Evolutionary conservation across 92 coral and sea anemone species (phyloP), one percentile per base, ranked within the genome.

Genomic region (Palythoa heliodiscus): DNA sequence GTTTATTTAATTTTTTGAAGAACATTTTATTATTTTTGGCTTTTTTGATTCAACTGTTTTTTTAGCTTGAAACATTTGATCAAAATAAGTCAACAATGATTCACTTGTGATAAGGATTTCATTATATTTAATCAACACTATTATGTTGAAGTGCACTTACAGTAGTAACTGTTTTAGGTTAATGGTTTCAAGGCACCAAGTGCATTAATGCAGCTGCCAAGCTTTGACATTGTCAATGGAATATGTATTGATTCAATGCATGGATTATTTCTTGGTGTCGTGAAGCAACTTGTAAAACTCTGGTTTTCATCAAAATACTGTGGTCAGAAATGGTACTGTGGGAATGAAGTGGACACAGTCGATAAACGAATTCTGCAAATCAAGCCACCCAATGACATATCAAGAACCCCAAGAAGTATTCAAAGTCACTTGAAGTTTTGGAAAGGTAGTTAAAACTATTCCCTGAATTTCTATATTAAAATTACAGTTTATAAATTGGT

Each of bases 261-360:
- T 61, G 80, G 92, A 29, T 82, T 89, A 11, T 86, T 63, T 82
- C 92, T 90, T n/a, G 92, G 92, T 73, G 92, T 86, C 9, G 90
- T 82, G 3, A 90, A 86, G 84, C 90, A 82, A 39, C 88, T 90
- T 64, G 29, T 90, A 53, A 50, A 70, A 43, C 90, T 90, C 2
- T 90, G 92, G 92, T 86, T 90, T 52, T 39, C 69, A 16, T 52
- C 90, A 23, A 86, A 86, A 19, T 74, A 86, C 85, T 82, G 87
- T 53, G 68, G 81, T 2, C 86, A 90, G 75, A 80, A 50, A 52
- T 90, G 89, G 92, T 88, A 87, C 61, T 88, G 91, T 88, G 88
- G 91, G 22, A 77, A 58, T 35, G 50, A 69, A 29, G 80, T 89
- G 13, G 77, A 63, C n/a, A 77, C 5, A 48, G 88, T 89, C 8